Conservation (phyloP, 2,113 vertebrate species). For the Agapornis roseicollis region DNA sequence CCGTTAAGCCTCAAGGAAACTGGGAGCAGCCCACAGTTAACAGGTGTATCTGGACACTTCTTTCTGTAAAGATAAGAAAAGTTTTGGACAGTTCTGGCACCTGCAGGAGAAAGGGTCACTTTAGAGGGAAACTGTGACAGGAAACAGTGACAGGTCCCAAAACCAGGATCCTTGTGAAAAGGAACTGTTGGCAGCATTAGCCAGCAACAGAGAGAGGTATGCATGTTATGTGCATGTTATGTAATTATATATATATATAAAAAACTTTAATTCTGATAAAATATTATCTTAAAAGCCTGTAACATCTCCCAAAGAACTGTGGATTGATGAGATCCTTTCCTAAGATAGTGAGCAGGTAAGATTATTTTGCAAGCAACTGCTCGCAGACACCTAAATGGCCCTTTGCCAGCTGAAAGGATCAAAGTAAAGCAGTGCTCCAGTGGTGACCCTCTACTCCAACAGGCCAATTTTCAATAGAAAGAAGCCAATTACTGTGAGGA, state of each 20-base stretch:
- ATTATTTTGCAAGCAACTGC: neutral
- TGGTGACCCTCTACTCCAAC: neutral
- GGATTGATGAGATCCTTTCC: neutral
- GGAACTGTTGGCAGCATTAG: neutral
- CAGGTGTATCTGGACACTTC: neutral
- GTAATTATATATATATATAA: no score
- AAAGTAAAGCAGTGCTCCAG: neutral
- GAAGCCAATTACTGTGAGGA: neutral
- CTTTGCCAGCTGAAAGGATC: neutral
- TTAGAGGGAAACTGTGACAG: neutral
- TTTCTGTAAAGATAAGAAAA: neutral
- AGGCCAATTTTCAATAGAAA: neutral
- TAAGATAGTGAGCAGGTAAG: neutral
- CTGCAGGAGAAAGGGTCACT: neutral
- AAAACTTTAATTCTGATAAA: neutral
- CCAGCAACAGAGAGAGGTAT: neutral
- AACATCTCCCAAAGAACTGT: neutral
- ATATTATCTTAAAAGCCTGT: neutral
- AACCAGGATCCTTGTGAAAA: neutral
- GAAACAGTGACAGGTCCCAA: neutral
- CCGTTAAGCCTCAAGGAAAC: neutral
- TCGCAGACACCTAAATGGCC: neutral
- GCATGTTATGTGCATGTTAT: neutral
- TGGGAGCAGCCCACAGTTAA: neutral
- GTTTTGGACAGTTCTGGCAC: neutral